Base-by-base conservation (phyloP, 2,113 vertebrate species). In the Tinamus guttatus region DNA sequence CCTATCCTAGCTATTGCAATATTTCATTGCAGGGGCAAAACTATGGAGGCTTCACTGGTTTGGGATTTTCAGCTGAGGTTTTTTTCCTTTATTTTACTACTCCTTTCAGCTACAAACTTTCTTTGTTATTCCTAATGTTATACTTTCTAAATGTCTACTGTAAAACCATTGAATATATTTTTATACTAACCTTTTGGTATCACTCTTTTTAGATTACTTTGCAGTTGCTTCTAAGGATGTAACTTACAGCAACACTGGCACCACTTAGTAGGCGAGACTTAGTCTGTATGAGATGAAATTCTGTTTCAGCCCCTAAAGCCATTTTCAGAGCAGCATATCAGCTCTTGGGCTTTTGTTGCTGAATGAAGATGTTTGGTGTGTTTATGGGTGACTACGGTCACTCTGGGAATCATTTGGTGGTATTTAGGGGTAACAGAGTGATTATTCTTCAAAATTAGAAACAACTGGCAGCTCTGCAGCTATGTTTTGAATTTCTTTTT, bases 391-490 rank as follows among this genome's bases (percentile, higher is more conserved):
- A 80, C 92, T 92, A 52, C 8, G 65, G 95, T 95, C 87, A 90
- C 83, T 92, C 58, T 83, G 80, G 91, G 90, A 89, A 83, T 75
- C 85, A 52, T 94, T 96, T 96, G 93, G 79, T 96, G 90, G 94
- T 78, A 89, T 91, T 97, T 96, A 94, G 80, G 92, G 71, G 94
- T 91, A 96, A 92, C 89, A 86, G 78, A 89, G 75, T 81, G 85
- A 96, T 89, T 95, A 94, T 95, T 96, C 81, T 82, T 90, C 82
- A 81, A 87, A 97, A 97, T 95, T 83, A 86, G 94, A 95, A 97
- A 94, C 85, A 97, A 96, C 89, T 97, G 95, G 94, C 95, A 95
- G 93, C 86, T 95, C 89, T 92, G 73, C 94, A 97, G 90, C 89
- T 86, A 91, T 75, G 94, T 96, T 87, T 97, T 97, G 71, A 92